Evolutionary conservation across 2,888 invertebrate genomes (phyloP), one percentile per base, ranked within the genome.

Genomic region (Stramonita haemastoma): DNA sequence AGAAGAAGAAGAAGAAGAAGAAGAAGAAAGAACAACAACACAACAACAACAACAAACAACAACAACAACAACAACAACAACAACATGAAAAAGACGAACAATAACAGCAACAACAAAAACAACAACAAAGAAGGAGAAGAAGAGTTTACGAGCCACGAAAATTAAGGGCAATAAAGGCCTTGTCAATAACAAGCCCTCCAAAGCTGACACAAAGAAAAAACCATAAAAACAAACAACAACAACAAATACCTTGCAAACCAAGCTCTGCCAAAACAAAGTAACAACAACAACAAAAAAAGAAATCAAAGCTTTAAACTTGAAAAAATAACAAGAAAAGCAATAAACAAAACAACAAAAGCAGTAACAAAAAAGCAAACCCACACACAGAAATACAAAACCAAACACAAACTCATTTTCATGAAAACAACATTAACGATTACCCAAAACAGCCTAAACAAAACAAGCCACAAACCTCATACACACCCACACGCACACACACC

Each of bases 81-180:
- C 46, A 46, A 46, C 46, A 46, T n/a, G n/a, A n/a, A n/a, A n/a
- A n/a, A n/a, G n/a, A n/a, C n/a, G n/a, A n/a, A n/a, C n/a, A n/a
- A n/a, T 29, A 79, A 79, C 29, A 79, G 15, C 79, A 79, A 79
- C 79, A 79, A 79, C 79, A 79, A 79, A 4, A 22, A 77, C 77
- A 22, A 79, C 13, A 79, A 46, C 8, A 8, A 46, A 46, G 46
- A 46, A 46, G 46, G 46, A 46, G 8, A 46, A 2, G 4, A 46
- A 46, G n/a, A n/a, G 4, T 8, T 46, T 46, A 5, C 46, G 46
- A 2, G 32, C 32, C 6, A 2, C 4, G 26, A 79, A 15, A 79
- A 79, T 15, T n/a, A 13, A 32, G 26, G n/a, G 15, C 79, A 79
- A 32, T n/a, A 79, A 32, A n/a, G 79, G 32, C 32, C 15, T 22